A percentile compares a stretch with the other conserved stretches of the same genome.
Evolutionary conservation across 2,797 vertebrate species (phyloP).

Genomic region (Epinephelus malabaricus): DNA sequence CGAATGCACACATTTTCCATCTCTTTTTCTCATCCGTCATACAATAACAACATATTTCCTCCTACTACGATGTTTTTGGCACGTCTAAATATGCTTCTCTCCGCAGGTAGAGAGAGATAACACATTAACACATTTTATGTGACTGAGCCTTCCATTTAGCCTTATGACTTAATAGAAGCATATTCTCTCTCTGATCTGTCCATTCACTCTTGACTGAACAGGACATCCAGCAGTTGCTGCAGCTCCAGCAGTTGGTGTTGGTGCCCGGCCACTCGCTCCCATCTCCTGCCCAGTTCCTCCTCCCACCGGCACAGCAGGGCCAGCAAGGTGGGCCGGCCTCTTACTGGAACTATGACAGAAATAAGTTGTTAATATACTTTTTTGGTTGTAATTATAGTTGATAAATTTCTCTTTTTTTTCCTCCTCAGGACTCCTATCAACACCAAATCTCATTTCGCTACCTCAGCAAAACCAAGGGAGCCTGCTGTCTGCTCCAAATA

Average conservation of each 20-base stretch:
- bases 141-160: not conserved
- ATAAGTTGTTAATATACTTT: not conserved
- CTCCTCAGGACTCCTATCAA: slow-evolving; percentile 90
- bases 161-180: not conserved
- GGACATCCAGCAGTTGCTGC: slow-evolving; percentile 96
- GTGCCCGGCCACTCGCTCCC: slow-evolving; percentile 92
- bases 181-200: slow-evolving; percentile 21
- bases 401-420: not conserved
- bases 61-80: slow-evolving; percentile 2
- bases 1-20: slow-evolving; percentile 26
- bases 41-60: slow-evolving; percentile 33
- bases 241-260: slow-evolving; percentile 94
- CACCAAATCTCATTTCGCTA: slow-evolving; percentile 96
- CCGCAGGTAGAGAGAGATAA: slow-evolving; percentile 4
- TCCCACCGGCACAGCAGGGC: slow-evolving; percentile 93
- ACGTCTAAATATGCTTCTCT: slow-evolving; percentile 1
- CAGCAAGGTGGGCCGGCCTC: slow-evolving; percentile 89
- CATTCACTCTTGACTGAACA: slow-evolving; percentile 57
- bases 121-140: not conserved
- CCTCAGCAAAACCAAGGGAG: slow-evolving; percentile 97
- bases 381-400: not conserved
- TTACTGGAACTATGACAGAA: not conserved
- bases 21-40: not conserved
- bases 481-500: slow-evolving; percentile 88
- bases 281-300: slow-evolving; percentile 92